Base-by-base conservation (phyloP, 2,888 invertebrate species). In the Ditula angustiorana region DNA sequence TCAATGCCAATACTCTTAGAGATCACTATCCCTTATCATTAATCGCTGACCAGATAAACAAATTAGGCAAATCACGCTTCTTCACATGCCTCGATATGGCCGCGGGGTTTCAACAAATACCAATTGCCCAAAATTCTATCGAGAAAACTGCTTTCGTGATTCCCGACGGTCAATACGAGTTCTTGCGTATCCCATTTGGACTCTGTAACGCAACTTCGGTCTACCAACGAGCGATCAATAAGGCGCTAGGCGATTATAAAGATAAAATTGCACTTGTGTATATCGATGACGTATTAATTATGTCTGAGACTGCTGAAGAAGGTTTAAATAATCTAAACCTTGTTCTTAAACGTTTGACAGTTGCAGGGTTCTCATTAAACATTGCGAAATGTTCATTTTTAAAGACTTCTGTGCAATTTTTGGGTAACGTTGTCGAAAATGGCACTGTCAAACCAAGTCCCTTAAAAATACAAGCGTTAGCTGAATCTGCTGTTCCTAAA, bases 101-200 rank as follows among this genome's bases (percentile, higher is more conserved):
- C 1, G 21, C 58, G 0, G 72, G 69, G 0, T 73, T 69, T n/a
- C 67, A 71, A n/a, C n/a, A n/a, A n/a, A n/a, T n/a, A n/a, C 49
- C 69, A 67, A 19, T 61, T 71, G 2, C 67, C 66, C 0, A 50
- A 70, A 44, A 61, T 5, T 64, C 64, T 0, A 64, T 67, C 5
- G 52, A 65, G 5, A 65, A 66, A 44, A 69, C 70, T 1, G 60
- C 69, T 33, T 68, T 69, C 47, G 46, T 69, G 0, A 69, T 67
- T 0, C 62, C 66, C 0, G 64, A 64, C 8, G 68, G 67, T 2
- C 60, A 62, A 1, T 68, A 26, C 26, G 66, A 70, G 16, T 70
- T 50, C 21, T 7, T 67, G 0, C 53, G 49, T 8, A 70, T 70
- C 68, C 67, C 70, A 0, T 68, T 69, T 60, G 70, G 66, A 0